Percentiles rank a stretch among this genome's conserved stretches.
Evolutionary conservation across 2,797 vertebrate genomes (phyloP).

Genomic region (Chaetodon trifasciatus): DNA sequence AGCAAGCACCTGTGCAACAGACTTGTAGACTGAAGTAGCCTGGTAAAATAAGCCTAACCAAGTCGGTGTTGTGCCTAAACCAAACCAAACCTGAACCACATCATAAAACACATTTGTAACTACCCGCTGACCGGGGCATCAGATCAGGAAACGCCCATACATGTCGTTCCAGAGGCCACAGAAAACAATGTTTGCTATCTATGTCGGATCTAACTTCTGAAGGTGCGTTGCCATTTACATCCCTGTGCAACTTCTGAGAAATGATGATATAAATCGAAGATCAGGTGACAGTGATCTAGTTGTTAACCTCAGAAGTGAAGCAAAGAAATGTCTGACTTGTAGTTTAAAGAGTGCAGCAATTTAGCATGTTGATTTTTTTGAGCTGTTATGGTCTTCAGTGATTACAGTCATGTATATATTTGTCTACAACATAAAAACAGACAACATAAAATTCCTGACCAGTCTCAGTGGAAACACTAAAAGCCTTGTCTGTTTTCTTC

Average conservation of each 20-base stretch:
- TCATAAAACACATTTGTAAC: no score
- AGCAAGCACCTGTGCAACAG: background rate
- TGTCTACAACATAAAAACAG: conserved; percentile 13
- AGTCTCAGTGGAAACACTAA: conserved; percentile 54
- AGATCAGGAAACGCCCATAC: no score
- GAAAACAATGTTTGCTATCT: no score
- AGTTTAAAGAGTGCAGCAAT: background rate
- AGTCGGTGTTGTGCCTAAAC: no score
- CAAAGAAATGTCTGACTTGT: background rate
- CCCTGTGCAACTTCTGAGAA: background rate
- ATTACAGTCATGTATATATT: conserved; percentile 11
- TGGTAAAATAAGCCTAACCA: no score
- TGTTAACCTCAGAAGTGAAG: background rate
- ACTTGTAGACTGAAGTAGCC: background rate
- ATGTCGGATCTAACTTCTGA: background rate
- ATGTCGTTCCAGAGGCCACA: background rate
- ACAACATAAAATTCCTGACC: conserved; percentile 25
- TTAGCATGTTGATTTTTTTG: background rate
- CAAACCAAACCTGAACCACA: no score
- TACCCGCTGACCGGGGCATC: no score
- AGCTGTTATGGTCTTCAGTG: background rate
- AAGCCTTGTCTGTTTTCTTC: conserved; percentile 55
- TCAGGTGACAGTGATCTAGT: background rate
- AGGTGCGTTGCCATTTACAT: background rate
- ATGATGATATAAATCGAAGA: background rate